Conservation (phyloP, 1,140 invertebrate species). For the Diabrotica virgifera region DNA sequence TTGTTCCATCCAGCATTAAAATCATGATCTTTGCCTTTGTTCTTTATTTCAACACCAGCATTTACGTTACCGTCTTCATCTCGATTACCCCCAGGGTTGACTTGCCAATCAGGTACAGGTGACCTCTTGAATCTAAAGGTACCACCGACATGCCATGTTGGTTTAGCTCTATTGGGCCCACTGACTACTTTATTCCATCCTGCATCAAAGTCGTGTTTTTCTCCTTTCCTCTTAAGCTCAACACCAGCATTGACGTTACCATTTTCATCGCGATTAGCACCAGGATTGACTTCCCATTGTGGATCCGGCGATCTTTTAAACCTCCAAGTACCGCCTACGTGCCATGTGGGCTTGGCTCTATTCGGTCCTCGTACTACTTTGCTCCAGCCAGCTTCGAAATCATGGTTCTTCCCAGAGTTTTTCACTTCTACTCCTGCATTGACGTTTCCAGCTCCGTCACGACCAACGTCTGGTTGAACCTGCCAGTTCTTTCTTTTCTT, state of each 20-base stretch:
- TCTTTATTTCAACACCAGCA: slow-evolving; percentile 19
- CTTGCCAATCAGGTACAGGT: slow-evolving; percentile 15
- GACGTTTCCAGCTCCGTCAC: no score
- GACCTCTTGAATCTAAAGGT: slow-evolving; percentile 13
- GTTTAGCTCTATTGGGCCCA: slow-evolving; percentile 25
- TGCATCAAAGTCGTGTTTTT: slow-evolving; percentile 29
- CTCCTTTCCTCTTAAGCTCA: slow-evolving; percentile 25
- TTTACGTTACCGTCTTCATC: slow-evolving; percentile 27
- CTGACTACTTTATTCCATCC: slow-evolving; percentile 24
- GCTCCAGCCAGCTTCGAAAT: slow-evolving; percentile 27
- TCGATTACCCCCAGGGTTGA: slow-evolving; percentile 20
- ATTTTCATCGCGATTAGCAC: slow-evolving; percentile 21
- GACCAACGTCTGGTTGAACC: no score
- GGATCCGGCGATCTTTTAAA: slow-evolving; percentile 16
- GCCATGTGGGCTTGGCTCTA: slow-evolving; percentile 27
- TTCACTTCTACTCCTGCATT: slow-evolving; percentile 10
- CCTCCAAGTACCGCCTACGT: slow-evolving; percentile 25
- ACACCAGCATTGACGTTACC: slow-evolving; percentile 25
- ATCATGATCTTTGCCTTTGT: slow-evolving; percentile 29
- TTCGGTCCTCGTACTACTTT: slow-evolving; percentile 23
- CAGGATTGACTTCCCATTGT: slow-evolving; percentile 25
- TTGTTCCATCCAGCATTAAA: slow-evolving; percentile 28
- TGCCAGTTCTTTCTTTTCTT: no score
- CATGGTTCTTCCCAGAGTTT: slow-evolving; percentile 28
- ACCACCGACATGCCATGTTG: slow-evolving; percentile 29